Base-by-base conservation (phyloP, 2,888 invertebrate species). In the Archips crataeganus region DNA sequence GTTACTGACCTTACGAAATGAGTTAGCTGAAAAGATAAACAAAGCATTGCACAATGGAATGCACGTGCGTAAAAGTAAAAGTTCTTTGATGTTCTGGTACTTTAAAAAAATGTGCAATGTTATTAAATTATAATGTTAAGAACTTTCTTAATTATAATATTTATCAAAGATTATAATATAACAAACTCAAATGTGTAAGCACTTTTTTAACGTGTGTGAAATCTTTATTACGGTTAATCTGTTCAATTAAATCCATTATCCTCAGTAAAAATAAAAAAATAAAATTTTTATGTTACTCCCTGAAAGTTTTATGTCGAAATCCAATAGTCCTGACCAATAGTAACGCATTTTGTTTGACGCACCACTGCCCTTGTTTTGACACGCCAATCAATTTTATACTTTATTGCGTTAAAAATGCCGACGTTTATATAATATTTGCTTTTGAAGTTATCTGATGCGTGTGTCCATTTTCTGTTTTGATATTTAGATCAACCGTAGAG, bases 1-100 rank as follows among this genome's bases (percentile, higher is more conserved):
- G 63, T 49, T 63, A 69, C 63, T 73, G 64, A 73, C 73, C 73
- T 68, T 39, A 23, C 13, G 11, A 36, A 45, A 64, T 34, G 32
- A 47, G 54, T 47, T 51, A 66, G 39, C 2, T 59, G 13, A 23
- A 23, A 23, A 23, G 23, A 15, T 67, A 68, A 68, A 64, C 32
- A 54, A 47, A 11, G 9, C 42, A 15, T 59, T 65, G 47, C 51
- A 15, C 13, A 65, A 65, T 32, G 57, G 4, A 10, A 32, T 57
- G 57, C 57, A 23, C 3, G 57, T 11, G 32, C 10, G 23, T 32
- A 32, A 10, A 6, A 9, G 57, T 57, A 23, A 2, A 57, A 57
- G 3, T 1, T 32, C 32, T 57, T 57, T 57, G 54, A 54, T 15
- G 23, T 4, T 15, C 23, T 54, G 23, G 23, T 23, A 54, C 45